Evolutionary conservation across 2,888 invertebrate genomes (phyloP).

Genomic region (Caenorhabditis afra): DNA sequence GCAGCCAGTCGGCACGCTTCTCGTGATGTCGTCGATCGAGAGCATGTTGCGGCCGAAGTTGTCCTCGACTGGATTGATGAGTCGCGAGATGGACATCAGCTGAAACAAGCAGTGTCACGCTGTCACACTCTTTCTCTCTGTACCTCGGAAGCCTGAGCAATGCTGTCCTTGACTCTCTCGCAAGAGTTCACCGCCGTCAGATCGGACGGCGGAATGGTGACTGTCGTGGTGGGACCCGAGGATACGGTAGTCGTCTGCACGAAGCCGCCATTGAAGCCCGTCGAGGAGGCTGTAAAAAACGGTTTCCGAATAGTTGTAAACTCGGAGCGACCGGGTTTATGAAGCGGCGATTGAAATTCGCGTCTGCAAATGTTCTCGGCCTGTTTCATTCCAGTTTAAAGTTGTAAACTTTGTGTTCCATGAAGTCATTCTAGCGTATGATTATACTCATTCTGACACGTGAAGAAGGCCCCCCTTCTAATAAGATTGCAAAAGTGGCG

Average conservation of each 20-base stretch:
- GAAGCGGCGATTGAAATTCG: background rate
- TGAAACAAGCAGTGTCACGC: slow-evolving; percentile 24
- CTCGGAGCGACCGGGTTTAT: slow-evolving; percentile 1
- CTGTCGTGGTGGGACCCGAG: slow-evolving; percentile 48
- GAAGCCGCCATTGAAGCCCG: slow-evolving; percentile 18
- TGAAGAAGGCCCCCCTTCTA: slow-evolving; percentile 12
- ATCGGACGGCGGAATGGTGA: slow-evolving; percentile 50
- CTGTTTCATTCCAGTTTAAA: slow-evolving; percentile 34
- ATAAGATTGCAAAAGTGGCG: slow-evolving; percentile 19
- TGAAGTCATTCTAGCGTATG: slow-evolving; percentile 38
- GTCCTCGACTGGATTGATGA: slow-evolving; percentile 71
- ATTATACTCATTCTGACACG: slow-evolving; percentile 30
- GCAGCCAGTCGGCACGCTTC: slow-evolving; percentile 77
- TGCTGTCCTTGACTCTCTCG: slow-evolving; percentile 53
- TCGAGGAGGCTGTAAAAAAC: slow-evolving; percentile 27
- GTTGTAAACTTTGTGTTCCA: slow-evolving; percentile 42
- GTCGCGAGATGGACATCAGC: slow-evolving; percentile 62
- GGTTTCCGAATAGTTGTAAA: slow-evolving; percentile 16
- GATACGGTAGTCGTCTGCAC: slow-evolving; percentile 41
- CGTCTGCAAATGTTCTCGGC: slow-evolving; percentile 2
- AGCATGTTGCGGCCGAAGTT: slow-evolving; percentile 68
- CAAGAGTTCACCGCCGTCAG: slow-evolving; percentile 57
- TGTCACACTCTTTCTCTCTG: background rate
- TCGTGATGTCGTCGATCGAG: slow-evolving; percentile 78
- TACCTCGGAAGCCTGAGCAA: slow-evolving; percentile 62